These are phyloP conservation scores for Zaprionus ornatus DNA, from an alignment of 1,140 invertebrate species.

Conservation along the genomic window DNA sequence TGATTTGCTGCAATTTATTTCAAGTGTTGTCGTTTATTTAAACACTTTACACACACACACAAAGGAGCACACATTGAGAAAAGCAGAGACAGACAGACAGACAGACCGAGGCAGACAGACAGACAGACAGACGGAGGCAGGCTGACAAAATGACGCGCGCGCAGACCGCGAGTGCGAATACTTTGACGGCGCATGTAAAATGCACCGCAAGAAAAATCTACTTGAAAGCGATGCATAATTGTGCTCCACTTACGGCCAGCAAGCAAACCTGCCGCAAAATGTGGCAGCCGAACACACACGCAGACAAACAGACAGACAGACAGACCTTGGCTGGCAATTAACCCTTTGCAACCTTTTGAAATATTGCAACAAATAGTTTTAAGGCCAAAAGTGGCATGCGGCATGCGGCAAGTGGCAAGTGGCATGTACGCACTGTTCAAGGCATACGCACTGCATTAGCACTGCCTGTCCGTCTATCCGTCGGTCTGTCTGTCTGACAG, in stretches of 20 bases:
- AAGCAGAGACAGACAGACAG: constrained; percentile 26
- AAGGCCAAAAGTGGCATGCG: constrained; percentile 4
- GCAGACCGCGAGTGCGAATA: neutral
- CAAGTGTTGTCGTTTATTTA: constrained; percentile 81
- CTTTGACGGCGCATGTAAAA: constrained; percentile 51
- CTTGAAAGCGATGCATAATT: constrained; percentile 51
- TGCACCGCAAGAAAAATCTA: constrained; percentile 68
- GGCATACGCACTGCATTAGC: neutral
- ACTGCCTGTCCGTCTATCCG: neutral
- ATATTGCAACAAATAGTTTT: constrained; percentile 16
- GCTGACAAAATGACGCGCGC: neutral
- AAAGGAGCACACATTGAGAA: neutral
- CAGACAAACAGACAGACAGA: neutral
- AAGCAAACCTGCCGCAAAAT: constrained; percentile 14
- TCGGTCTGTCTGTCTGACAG: neutral
- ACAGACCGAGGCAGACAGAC: constrained; percentile 1
- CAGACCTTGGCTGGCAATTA: constrained; percentile 42
- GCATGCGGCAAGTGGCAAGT: neutral
- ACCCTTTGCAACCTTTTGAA: constrained; percentile 48
- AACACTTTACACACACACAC: constrained; percentile 56
- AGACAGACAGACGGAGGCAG: constrained; percentile 20
- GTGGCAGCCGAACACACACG: constrained; percentile 1
- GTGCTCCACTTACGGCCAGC: constrained; percentile 35
- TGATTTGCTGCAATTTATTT: constrained; percentile 81
- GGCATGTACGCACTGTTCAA: too few relatives aligned